A percentile compares a stretch with the other conserved stretches of the same genome.
phyloP scores from a whole-genome alignment of 2,113 vertebrate genomes.

The Diadophis punctatus region DNA sequence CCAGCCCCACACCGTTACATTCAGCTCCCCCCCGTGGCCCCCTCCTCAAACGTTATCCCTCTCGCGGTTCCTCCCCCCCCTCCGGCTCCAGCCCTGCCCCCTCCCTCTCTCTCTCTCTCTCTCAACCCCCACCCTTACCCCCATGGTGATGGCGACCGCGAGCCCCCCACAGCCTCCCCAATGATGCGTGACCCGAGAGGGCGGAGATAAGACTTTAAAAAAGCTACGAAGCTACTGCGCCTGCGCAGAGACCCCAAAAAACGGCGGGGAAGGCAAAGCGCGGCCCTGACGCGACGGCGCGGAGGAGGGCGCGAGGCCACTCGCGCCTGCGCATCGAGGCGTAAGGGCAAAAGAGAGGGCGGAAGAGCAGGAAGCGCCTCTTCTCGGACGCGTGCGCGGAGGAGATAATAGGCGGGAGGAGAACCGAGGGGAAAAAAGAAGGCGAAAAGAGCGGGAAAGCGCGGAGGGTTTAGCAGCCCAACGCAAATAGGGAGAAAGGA shows the following conservation, averaged over 20 bases:
- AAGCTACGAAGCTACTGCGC: not conserved
- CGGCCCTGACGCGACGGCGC: not conserved
- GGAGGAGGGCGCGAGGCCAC: not conserved
- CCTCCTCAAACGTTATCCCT: not conserved
- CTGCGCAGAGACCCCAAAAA: not conserved
- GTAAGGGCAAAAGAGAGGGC: not conserved
- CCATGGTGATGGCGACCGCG: slow-evolving; percentile 9
- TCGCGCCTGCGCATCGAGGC: not conserved
- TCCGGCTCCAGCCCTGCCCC: not conserved
- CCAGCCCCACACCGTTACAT: not conserved
- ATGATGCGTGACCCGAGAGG: not conserved
- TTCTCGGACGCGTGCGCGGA: not conserved
- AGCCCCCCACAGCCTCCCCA: not conserved
- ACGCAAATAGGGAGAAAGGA: too few relatives aligned
- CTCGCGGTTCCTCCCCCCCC: not conserved
- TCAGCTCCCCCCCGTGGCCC: not conserved
- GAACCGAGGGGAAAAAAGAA: too few relatives aligned
- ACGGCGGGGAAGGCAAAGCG: not conserved
- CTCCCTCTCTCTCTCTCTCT: not conserved
- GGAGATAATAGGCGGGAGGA: not conserved
- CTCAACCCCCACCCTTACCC: not conserved
- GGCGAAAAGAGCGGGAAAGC: not conserved
- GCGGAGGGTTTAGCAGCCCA: not conserved
- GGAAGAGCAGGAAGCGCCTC: not conserved
- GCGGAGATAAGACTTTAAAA: too few relatives aligned